A percentile compares a stretch with the other conserved stretches of the same genome.
phyloP scores from a whole-genome alignment of 2,888 invertebrate genomes.

The Lathronympha strigana region DNA sequence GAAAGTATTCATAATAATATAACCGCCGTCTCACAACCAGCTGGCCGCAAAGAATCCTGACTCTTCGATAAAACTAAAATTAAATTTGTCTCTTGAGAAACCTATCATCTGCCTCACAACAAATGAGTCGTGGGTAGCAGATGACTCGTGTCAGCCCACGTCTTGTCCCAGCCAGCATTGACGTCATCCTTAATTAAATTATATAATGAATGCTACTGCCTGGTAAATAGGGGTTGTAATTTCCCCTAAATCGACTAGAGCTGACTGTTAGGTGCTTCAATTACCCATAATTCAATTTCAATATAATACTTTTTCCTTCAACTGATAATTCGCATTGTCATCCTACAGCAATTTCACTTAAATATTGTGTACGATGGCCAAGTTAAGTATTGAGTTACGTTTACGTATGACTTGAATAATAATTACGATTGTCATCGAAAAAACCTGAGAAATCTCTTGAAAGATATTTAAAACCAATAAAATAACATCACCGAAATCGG shows the following conservation, averaged over 20 bases:
- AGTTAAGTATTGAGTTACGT: too few species aligned
- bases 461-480: too few species aligned
- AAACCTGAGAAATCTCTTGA: too few species aligned
- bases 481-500: too few species aligned
- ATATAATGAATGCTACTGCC: conserved; percentile 5
- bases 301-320: conserved; percentile 1
- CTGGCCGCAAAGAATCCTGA: neutral
- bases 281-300: neutral
- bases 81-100: neutral
- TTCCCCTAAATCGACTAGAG: neutral
- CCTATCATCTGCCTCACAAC: conserved; percentile 10
- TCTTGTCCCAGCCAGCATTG: conserved; percentile 15
- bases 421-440: too few species aligned
- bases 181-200: conserved; percentile 27
- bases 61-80: neutral
- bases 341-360: neutral
- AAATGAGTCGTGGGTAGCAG: conserved; percentile 9
- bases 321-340: neutral
- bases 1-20: neutral
- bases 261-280: conserved; percentile 2
- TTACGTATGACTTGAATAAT: too few species aligned
- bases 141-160: conserved; percentile 3
- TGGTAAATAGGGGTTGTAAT: conserved; percentile 16
- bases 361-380: too few species aligned
- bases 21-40: neutral